Percentiles rank a stretch among this genome's conserved stretches.
These are phyloP conservation scores for Polyergus mexicanus DNA, from an alignment of 1,140 invertebrate species.

Conservation along the genomic window DNA sequence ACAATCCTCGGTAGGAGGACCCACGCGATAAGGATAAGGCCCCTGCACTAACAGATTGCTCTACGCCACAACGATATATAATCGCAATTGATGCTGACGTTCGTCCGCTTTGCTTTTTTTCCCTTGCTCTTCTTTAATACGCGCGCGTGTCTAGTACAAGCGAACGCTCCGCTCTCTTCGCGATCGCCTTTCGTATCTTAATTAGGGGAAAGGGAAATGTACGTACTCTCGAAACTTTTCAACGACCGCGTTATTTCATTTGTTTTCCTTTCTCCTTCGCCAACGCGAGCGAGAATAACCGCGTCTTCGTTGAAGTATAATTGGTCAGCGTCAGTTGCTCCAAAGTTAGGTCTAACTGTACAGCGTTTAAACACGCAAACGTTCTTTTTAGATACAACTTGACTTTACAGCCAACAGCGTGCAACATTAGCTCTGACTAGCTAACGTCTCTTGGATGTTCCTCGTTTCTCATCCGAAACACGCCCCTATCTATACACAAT, in stretches of 20 bases:
- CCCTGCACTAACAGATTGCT: conserved; percentile 87
- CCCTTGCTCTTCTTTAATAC: neutral
- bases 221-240: conserved; percentile 41
- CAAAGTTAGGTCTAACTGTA: conserved; percentile 39
- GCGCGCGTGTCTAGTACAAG: too few relatives aligned
- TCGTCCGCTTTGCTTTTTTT: neutral
- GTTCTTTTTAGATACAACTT: conserved; percentile 30
- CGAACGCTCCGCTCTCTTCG: conserved; percentile 19
- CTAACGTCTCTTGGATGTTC: conserved; percentile 38
- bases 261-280: neutral
- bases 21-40: conserved; percentile 86
- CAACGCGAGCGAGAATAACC: conserved; percentile 44
- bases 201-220: conserved; percentile 16
- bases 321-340: conserved; percentile 55
- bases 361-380: conserved; percentile 26
- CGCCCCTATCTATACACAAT: conserved; percentile 40
- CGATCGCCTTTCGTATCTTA: conserved; percentile 24
- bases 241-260: conserved; percentile 34
- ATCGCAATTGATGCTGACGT: conserved; percentile 68
- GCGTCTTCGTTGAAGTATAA: conserved; percentile 30
- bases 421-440: conserved; percentile 43
- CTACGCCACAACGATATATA: conserved; percentile 83
- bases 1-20: conserved; percentile 68
- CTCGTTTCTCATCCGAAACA: conserved; percentile 16
- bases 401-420: conserved; percentile 38